Evolutionary conservation across 2,888 invertebrate genomes (phyloP).

Genomic region (Cistogaster globosa): DNA sequence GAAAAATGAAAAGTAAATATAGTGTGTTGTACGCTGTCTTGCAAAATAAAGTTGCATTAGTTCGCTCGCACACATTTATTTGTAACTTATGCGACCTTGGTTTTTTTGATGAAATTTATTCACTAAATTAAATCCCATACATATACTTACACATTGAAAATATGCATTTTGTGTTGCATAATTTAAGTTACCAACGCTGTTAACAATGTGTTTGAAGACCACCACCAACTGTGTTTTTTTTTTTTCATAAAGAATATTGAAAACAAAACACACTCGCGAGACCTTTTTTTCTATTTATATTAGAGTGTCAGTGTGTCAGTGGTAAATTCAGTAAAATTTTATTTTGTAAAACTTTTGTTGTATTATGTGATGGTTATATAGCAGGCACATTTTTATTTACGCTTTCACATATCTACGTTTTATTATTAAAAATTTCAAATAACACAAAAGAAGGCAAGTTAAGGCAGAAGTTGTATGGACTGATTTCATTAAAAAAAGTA

Average conservation of each 20-base stretch:
- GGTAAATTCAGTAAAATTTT: slow-evolving; percentile 13
- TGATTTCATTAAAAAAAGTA: no score
- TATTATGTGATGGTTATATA: neutral
- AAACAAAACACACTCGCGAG: neutral
- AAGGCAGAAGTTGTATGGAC: no score
- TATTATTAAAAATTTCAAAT: no score
- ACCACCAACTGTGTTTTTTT: slow-evolving; percentile 25
- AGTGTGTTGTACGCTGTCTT: neutral
- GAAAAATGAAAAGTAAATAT: slow-evolving; percentile 6
- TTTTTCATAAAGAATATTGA: neutral
- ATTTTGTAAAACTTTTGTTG: neutral
- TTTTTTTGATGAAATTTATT: slow-evolving; percentile 53
- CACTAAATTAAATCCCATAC: neutral
- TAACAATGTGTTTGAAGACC: slow-evolving; percentile 20
- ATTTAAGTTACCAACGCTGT: neutral
- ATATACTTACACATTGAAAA: neutral
- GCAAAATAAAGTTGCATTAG: slow-evolving; percentile 11
- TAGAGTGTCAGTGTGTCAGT: slow-evolving; percentile 14
- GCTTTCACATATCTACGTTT: no score
- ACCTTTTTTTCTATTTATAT: neutral
- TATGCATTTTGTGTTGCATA: neutral
- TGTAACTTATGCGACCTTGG: slow-evolving; percentile 58
- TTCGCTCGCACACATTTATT: slow-evolving; percentile 49
- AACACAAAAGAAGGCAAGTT: no score
- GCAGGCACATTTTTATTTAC: neutral